A percentile compares a stretch with the other conserved stretches of the same genome.
phyloP scores from a whole-genome alignment of 2,113 vertebrate genomes.

The Mixornis gularis region DNA sequence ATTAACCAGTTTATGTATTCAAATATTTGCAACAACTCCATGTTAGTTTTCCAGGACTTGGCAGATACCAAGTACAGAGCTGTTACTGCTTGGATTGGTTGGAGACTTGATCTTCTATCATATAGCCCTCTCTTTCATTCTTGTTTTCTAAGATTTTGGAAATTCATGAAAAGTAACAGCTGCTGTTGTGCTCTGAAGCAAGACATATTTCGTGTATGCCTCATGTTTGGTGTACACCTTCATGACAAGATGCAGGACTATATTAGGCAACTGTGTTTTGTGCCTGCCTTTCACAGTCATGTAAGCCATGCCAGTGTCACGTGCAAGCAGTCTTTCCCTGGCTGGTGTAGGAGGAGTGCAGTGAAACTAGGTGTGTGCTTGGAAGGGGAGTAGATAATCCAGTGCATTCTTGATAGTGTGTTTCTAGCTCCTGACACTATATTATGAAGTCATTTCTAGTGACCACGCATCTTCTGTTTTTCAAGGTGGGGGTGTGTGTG shows the following conservation, averaged over 20 bases:
- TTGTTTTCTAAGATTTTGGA: background rate
- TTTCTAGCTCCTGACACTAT: background rate
- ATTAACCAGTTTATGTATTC: background rate
- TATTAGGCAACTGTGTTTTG: background rate
- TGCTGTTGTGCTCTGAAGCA: background rate
- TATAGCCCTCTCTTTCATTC: background rate
- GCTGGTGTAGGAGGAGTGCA: background rate
- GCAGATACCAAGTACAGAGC: background rate
- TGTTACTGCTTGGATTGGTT: background rate
- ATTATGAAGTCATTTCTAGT: background rate
- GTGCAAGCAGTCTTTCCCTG: accelerated
- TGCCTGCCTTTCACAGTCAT: accelerated
- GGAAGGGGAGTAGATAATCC: background rate
- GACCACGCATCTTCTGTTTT: background rate
- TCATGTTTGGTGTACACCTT: accelerated
- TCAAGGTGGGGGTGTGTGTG: background rate
- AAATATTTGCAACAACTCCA: background rate
- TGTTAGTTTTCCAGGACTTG: background rate
- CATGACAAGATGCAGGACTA: background rate
- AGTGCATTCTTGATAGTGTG: background rate
- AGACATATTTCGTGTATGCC: background rate
- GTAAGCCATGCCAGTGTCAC: too few relatives aligned
- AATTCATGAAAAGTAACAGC: background rate
- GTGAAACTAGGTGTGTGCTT: accelerated
- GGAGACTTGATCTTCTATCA: background rate